Conservation (phyloP, 1,140 invertebrate genomes). For the Agrypnia vestita region DNA sequence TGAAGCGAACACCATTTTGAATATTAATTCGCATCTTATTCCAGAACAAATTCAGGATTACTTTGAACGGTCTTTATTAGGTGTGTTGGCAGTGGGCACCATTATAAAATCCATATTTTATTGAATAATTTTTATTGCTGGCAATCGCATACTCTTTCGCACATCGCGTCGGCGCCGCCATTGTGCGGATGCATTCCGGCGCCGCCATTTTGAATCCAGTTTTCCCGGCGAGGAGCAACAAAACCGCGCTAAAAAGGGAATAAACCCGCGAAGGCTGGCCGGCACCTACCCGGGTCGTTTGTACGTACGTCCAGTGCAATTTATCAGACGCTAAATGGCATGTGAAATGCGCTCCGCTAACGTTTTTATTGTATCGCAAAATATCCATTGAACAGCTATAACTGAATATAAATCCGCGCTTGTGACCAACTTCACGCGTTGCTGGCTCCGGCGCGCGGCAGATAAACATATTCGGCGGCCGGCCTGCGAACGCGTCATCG, state of each 20-base stretch:
- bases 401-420: slow-evolving; percentile 2
- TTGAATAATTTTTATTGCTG: neutral
- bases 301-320: slow-evolving; percentile 41
- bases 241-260: slow-evolving; percentile 24
- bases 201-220: slow-evolving; percentile 25
- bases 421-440: slow-evolving; percentile 16
- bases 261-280: neutral
- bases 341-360: slow-evolving; percentile 60
- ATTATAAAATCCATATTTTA: neutral
- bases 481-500: too few species aligned
- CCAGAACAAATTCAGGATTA: too few species aligned
- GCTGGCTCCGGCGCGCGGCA: neutral
- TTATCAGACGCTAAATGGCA: slow-evolving; percentile 62
- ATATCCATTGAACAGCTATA: slow-evolving; percentile 50
- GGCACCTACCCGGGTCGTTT: neutral
- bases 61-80: too few species aligned
- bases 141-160: slow-evolving; percentile 13
- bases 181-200: slow-evolving; percentile 16
- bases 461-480: too few species aligned
- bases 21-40: too few species aligned
- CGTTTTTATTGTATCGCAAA: slow-evolving; percentile 59
- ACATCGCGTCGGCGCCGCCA: slow-evolving; percentile 8
- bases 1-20: too few species aligned
- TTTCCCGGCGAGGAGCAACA: slow-evolving; percentile 8
- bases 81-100: too few species aligned